Conservation (phyloP, 2,888 invertebrate species). For the Lycaena phlaeas region DNA sequence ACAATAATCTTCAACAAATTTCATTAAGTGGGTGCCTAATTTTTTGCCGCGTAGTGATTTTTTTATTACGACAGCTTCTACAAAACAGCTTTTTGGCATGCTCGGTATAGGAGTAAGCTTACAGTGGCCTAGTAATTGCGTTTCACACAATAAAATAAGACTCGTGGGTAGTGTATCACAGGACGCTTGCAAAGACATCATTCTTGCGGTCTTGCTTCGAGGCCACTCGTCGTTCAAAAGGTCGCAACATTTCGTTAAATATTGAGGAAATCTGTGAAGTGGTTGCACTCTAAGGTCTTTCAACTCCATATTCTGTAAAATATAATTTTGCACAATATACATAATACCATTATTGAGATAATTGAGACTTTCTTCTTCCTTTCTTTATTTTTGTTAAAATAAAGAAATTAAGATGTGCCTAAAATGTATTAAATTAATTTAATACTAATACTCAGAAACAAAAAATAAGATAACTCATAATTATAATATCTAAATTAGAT, state of each 20-base stretch:
- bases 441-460: too few species aligned
- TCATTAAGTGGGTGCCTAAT: slow-evolving; percentile 83
- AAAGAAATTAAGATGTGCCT: too few species aligned
- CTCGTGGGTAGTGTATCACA: slow-evolving; percentile 82
- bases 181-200: slow-evolving; percentile 81
- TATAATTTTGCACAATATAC: too few species aligned
- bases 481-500: too few species aligned
- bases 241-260: slow-evolving; percentile 79
- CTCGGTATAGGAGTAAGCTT: slow-evolving; percentile 83
- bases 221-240: slow-evolving; percentile 92
- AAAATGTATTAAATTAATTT: too few species aligned
- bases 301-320: slow-evolving; percentile 34
- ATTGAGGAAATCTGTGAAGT: slow-evolving; percentile 81
- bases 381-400: too few species aligned
- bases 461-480: too few species aligned
- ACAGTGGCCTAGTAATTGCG: slow-evolving; percentile 82
- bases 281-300: slow-evolving; percentile 70
- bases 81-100: slow-evolving; percentile 80
- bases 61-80: slow-evolving; percentile 87
- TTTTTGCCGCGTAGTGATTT: slow-evolving; percentile 81
- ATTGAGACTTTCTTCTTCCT: too few species aligned
- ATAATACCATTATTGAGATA: too few species aligned
- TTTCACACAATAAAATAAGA: slow-evolving; percentile 73
- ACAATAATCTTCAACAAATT: slow-evolving; percentile 82
- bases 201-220: slow-evolving; percentile 83